Conservation (phyloP, 2,888 invertebrate species). For the Teinopalpus imperialis region DNA sequence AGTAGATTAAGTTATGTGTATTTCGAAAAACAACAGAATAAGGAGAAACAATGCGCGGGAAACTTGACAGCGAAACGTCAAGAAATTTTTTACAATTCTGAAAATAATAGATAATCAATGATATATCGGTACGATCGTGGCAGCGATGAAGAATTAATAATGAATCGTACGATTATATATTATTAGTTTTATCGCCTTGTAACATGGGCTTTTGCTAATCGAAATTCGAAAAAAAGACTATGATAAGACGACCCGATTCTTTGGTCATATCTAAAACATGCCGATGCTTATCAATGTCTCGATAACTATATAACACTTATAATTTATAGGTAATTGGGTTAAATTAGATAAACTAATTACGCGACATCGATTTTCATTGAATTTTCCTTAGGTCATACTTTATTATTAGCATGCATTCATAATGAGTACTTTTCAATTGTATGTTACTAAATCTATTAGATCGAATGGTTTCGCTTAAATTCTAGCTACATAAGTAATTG, state of each 20-base stretch:
- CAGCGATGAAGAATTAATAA: neutral
- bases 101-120: neutral
- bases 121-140: too few species aligned
- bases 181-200: conserved; percentile 3
- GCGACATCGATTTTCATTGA: conserved; percentile 10
- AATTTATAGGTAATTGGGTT: conserved; percentile 69
- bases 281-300: conserved; percentile 41
- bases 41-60: too few species aligned
- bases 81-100: too few species aligned
- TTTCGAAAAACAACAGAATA: too few species aligned
- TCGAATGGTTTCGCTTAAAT: too few species aligned
- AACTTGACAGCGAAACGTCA: too few species aligned
- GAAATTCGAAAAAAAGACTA: conserved; percentile 28
- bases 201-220: conserved; percentile 21
- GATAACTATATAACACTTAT: conserved; percentile 42
- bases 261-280: conserved; percentile 35
- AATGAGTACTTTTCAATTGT: too few species aligned
- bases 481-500: too few species aligned
- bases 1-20: too few species aligned
- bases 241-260: conserved; percentile 45
- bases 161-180: conserved; percentile 5
- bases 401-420: neutral
- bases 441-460: too few species aligned
- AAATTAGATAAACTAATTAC: conserved; percentile 39
- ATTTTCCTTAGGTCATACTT: conserved; percentile 15